phyloP scores from a whole-genome alignment of 2,888 invertebrate species.

The Noctua janthina region DNA sequence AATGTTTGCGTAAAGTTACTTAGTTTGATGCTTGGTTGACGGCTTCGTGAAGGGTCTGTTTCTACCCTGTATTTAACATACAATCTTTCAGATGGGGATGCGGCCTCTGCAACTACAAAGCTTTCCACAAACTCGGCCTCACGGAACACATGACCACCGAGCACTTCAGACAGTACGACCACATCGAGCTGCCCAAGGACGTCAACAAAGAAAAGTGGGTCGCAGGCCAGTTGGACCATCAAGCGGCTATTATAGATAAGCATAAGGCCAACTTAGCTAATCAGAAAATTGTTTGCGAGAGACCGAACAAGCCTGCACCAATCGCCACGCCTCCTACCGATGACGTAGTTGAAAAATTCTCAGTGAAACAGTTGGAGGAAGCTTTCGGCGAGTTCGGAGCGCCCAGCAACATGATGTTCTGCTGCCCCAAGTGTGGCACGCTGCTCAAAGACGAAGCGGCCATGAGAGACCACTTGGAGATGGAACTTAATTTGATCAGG shows the following conservation, averaged over 20 bases:
- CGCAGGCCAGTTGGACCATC: slow-evolving; percentile 76
- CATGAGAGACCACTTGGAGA: slow-evolving; percentile 83
- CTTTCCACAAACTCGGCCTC: slow-evolving; percentile 89
- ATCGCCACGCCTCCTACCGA: background rate
- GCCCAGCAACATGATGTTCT: slow-evolving; percentile 71
- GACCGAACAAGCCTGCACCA: slow-evolving; percentile 37
- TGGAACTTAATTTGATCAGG: slow-evolving; percentile 84
- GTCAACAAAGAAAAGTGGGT: slow-evolving; percentile 90
- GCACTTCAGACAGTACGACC: slow-evolving; percentile 81
- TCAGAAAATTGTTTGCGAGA: slow-evolving; percentile 72
- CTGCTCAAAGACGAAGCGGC: slow-evolving; percentile 71
- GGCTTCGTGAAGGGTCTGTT: too few relatives aligned
- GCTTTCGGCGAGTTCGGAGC: slow-evolving; percentile 80
- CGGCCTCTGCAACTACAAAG: slow-evolving; percentile 89
- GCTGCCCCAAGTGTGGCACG: slow-evolving; percentile 82
- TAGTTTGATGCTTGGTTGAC: too few relatives aligned
- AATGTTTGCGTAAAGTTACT: too few relatives aligned
- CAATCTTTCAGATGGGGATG: slow-evolving; percentile 90
- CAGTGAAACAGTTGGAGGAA: slow-evolving; percentile 72
- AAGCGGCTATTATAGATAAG: slow-evolving; percentile 74
- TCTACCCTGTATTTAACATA: background rate
- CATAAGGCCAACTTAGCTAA: slow-evolving; percentile 75
- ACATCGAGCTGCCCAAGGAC: slow-evolving; percentile 83
- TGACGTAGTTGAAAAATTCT: slow-evolving; percentile 40
- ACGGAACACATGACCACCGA: slow-evolving; percentile 88